Evolutionary conservation across 2,797 vertebrate species (phyloP), one percentile per base, ranked within the genome.

Genomic region (Echiichthys vipera): DNA sequence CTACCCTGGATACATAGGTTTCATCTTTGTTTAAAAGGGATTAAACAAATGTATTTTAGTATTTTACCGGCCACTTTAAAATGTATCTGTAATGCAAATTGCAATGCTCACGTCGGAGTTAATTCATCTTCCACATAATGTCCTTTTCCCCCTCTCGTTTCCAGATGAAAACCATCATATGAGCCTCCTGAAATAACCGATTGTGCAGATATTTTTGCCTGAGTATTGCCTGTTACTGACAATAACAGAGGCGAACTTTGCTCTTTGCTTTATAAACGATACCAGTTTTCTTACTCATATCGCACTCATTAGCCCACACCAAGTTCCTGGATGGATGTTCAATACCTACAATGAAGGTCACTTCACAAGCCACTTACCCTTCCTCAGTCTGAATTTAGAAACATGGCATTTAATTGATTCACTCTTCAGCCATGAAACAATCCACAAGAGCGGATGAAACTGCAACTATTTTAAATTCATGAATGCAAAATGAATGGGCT

Each of bases 331-430:
- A 1, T 84, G 39, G 32, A 72, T 71, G 75, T 77, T 78, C 77
- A 71, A 14, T 70, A 74, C 50, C 56, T 65, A 17, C 29, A 82
- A 62, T 77, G 78, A 86, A 87, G 80, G 83, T 80, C 79, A 86
- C 32, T 45, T 59, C 74, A 74, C 69, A 62, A 77, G 70, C 65
- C 9, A 37, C 63, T 81, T 75, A 64, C 40, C 63, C 51, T 58
- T 63, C 47, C 67, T 58, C 49, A 51, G 40, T 62, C 83, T 72
- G 65, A 79, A 74, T 80, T 67, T 78, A 73, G 81, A 84, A 69
- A 83, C 54, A 50, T 39, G 37, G 58, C 61, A 57, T 83, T 86
- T 74, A 24, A 74, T 81, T 77, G 37, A 68, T 78, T 56, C 65
- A 65, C 27, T 50, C 27, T n/a, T 42, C 13, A 40, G 24, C 54